phyloP scores from a whole-genome alignment of 2,113 vertebrate genomes.

The Oryzias melastigma region DNA sequence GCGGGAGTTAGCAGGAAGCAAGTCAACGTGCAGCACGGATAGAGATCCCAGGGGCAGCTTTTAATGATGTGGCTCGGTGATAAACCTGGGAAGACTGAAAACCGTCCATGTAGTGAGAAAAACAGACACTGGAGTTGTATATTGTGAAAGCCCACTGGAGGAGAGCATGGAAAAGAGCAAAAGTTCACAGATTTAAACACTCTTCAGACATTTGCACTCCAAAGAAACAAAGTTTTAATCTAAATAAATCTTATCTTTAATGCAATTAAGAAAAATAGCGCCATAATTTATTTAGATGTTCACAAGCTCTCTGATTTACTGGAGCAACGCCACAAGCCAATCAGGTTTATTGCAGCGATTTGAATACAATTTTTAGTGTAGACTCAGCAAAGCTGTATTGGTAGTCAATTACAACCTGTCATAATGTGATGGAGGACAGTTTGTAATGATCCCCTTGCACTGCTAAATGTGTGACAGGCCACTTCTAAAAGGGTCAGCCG shows the following conservation, averaged over 20 bases:
- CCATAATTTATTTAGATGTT: conserved; percentile 36
- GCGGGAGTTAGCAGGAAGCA: conserved; percentile 52
- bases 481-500: conserved; percentile 75
- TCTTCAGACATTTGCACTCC: conserved; percentile 31
- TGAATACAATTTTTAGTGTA: conserved; percentile 72
- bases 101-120: conserved; percentile 34
- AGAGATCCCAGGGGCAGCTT: conserved; percentile 63
- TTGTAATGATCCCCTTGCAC: conserved; percentile 74
- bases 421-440: conserved; percentile 75
- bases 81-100: conserved; percentile 61
- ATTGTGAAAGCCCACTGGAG: conserved; percentile 24
- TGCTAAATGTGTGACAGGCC: conserved; percentile 71
- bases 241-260: conserved; percentile 21
- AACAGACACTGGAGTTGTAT: conserved; percentile 11
- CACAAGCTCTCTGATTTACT: conserved; percentile 53
- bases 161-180: conserved; percentile 29
- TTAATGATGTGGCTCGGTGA: conserved; percentile 73
- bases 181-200: conserved; percentile 50
- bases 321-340: conserved; percentile 64
- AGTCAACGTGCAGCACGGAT: conserved; percentile 60
- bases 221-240: conserved; percentile 16
- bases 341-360: conserved; percentile 70
- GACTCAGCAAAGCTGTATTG: conserved; percentile 70
- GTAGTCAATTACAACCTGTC: conserved; percentile 76
- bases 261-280: conserved; percentile 17